These are phyloP conservation scores for Ganaspis brasiliensis DNA, from an alignment of 2,888 invertebrate species.

Conservation along the genomic window DNA sequence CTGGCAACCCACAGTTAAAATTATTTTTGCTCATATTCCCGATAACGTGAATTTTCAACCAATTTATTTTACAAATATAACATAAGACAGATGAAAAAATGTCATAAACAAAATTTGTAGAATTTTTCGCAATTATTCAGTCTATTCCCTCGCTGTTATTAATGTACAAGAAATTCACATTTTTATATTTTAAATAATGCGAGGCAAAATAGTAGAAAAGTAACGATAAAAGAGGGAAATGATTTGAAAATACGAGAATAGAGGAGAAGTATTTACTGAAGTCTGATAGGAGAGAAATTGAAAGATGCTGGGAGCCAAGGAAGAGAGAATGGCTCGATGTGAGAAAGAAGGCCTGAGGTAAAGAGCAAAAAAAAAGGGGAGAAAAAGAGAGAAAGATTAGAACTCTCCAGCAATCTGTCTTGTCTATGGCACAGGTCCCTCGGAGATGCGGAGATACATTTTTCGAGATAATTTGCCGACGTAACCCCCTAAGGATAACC, in stretches of 20 bases:
- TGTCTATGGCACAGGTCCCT: constrained; percentile 52
- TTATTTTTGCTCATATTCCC: too few relatives aligned
- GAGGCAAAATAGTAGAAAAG: background rate
- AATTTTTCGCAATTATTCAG: too few relatives aligned
- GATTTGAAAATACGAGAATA: constrained; percentile 39
- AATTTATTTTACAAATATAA: too few relatives aligned
- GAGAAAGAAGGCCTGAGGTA: constrained; percentile 39
- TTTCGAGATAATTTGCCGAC: constrained; percentile 72
- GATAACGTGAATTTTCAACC: too few relatives aligned
- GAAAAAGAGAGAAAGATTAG: constrained; percentile 54
- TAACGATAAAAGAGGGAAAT: background rate
- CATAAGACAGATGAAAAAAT: too few relatives aligned
- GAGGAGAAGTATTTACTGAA: constrained; percentile 21
- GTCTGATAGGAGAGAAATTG: constrained; percentile 48
- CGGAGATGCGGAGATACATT: constrained; percentile 65
- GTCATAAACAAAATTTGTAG: too few relatives aligned
- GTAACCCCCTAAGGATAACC: constrained; percentile 63
- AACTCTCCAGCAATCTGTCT: constrained; percentile 56
- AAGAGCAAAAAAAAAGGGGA: constrained; percentile 21
- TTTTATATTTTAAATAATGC: background rate
- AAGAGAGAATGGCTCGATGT: constrained; percentile 32
- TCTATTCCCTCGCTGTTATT: too few relatives aligned
- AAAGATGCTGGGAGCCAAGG: constrained; percentile 45
- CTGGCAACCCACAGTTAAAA: too few relatives aligned
- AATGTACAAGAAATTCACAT: background rate